Evolutionary conservation across 1,140 invertebrate species (phyloP).

Genomic region (Orius insidiosus): DNA sequence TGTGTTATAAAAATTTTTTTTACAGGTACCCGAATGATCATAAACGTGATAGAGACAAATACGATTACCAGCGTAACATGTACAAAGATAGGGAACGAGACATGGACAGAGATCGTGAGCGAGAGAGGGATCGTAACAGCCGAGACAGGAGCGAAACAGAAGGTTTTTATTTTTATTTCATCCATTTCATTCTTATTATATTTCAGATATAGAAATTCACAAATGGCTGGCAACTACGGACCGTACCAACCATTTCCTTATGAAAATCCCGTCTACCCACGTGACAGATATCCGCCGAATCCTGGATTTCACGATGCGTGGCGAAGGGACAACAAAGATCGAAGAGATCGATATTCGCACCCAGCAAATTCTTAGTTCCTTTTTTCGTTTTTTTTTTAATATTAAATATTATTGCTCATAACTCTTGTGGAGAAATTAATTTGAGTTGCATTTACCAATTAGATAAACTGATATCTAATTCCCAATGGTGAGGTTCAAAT

Average conservation of each 20-base stretch:
- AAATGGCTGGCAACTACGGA: constrained; percentile 15
- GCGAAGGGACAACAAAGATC: constrained; percentile 15
- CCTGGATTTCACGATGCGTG: constrained; percentile 12
- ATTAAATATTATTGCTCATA: too few species aligned
- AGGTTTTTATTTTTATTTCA: constrained; percentile 6
- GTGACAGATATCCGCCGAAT: constrained; percentile 21
- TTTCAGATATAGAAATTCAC: constrained; percentile 4
- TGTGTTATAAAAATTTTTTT: constrained; percentile 20
- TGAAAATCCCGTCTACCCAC: constrained; percentile 18
- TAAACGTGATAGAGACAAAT: constrained; percentile 21
- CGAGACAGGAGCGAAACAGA: constrained; percentile 17
- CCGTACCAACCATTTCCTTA: not conserved
- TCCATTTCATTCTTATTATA: not conserved
- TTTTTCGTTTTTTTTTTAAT: too few species aligned
- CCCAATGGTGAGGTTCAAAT: too few species aligned
- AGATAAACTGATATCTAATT: too few species aligned
- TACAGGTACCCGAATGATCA: constrained; percentile 7
- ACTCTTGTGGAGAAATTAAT: too few species aligned
- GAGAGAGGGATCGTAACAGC: constrained; percentile 22
- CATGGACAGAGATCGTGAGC: constrained; percentile 24
- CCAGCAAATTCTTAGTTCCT: constrained; percentile 9
- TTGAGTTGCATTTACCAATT: too few species aligned
- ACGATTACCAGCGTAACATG: constrained; percentile 21
- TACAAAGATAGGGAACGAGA: constrained; percentile 14
- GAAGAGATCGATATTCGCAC: constrained; percentile 11